Evolutionary conservation across 1,140 invertebrate species (phyloP), one percentile per base, ranked within the genome.

Genomic region (Bombus consobrinus): DNA sequence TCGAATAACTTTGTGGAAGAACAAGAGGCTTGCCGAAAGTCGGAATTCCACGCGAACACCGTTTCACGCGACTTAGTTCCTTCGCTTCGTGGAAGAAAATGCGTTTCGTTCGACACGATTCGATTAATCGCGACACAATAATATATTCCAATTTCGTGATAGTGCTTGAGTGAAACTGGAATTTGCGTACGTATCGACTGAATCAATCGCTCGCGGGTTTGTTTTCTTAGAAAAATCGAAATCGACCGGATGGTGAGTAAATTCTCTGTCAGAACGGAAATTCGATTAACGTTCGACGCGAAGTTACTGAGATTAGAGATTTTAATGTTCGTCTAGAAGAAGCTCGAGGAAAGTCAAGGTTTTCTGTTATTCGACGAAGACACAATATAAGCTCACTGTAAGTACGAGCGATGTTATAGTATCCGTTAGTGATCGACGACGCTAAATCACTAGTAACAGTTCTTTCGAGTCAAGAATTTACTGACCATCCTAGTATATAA

Each of bases 61-160:
- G 28, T 41, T n/a, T n/a, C 28, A 12, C 69, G 13, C 37, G 39
- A 43, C 41, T 39, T 43, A n/a, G 28, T 57, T 41, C 3, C 34
- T 4, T 57, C 37, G 66, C 22, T n/a, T 47, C 32, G 4, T 22
- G 9, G 28, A 71, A n/a, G 47, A 12, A 6, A 71, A 37, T 37
- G 6, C 22, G 43, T 73, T 72, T 72, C 64, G 41, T 53, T 68
- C 59, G 74, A 72, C 69, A 81, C 81, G 62, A 82, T 74, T 82
- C 81, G 59, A 83, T 83, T n/a, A 66, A 75, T n/a, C 74, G n/a
- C 28, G 81, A 32, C 75, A 78, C 75, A 47, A 1, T 53, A 77
- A 76, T 37, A n/a, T 57, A 74, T 15, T 34, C 53, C 41, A 41
- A 62, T 53, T 66, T 57, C 81, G 62, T 43, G 64, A 8, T 13